A percentile compares a stretch with the other conserved stretches of the same genome.
These are phyloP conservation scores for Drosophila anceps DNA, from an alignment of 2,888 invertebrate species.

Conservation along the genomic window DNA sequence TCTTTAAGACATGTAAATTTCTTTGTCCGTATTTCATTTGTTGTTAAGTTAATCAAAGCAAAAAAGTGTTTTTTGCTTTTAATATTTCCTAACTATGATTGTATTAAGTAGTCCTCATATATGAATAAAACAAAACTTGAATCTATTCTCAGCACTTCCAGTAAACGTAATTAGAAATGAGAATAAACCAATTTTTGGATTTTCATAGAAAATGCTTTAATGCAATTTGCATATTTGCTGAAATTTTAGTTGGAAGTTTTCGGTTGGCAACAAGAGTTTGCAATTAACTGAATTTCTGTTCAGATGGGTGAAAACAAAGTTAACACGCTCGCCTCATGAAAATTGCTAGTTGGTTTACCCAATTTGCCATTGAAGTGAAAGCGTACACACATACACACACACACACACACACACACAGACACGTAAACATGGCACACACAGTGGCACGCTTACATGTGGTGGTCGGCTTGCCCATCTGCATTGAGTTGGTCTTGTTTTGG, in stretches of 20 bases:
- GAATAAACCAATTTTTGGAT: neutral
- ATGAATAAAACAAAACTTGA: neutral
- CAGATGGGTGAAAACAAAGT: constrained; percentile 24
- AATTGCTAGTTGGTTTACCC: constrained; percentile 43
- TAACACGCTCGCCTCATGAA: constrained; percentile 29
- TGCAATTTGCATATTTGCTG: constrained; percentile 3
- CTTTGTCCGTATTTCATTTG: too few species aligned
- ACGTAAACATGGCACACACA: neutral
- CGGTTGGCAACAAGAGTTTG: constrained; percentile 10
- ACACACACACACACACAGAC: neutral
- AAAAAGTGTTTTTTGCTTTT: too few species aligned
- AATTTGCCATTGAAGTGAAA: constrained; percentile 29
- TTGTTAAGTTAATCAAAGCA: too few species aligned
- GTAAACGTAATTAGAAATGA: neutral
- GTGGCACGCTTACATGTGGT: neutral
- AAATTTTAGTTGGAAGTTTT: neutral
- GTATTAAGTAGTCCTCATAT: neutral
- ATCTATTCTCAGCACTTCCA: neutral
- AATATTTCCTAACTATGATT: neutral
- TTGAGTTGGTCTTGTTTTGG: constrained; percentile 17
- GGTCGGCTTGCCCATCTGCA: constrained; percentile 22
- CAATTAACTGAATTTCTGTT: constrained; percentile 19
- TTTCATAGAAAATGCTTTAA: constrained; percentile 2
- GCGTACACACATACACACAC: neutral
- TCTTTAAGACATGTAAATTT: too few species aligned